Conservation (phyloP, 2,113 vertebrate genomes). For the Synchiropus splendidus region DNA sequence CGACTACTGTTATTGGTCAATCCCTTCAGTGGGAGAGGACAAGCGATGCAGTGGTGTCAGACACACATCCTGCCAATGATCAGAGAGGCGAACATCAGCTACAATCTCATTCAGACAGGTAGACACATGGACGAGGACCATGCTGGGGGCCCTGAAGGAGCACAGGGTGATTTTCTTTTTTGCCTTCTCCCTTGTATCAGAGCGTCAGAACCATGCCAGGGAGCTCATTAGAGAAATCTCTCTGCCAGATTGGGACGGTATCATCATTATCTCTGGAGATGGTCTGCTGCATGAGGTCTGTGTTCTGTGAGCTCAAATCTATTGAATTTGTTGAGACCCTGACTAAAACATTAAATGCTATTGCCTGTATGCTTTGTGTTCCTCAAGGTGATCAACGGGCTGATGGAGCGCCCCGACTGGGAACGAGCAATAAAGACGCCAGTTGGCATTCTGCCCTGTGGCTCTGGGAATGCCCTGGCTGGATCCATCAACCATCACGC, state of each 20-base stretch:
- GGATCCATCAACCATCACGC: constrained; percentile 79
- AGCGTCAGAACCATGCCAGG: constrained; percentile 80
- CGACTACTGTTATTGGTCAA: constrained; percentile 83
- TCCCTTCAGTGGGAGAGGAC: constrained; percentile 79
- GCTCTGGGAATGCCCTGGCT: constrained; percentile 84
- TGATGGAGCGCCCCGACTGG: constrained; percentile 83
- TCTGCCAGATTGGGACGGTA: constrained; percentile 80
- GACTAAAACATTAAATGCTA: no score
- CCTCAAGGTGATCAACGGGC: constrained; percentile 79
- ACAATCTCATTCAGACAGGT: constrained; percentile 90
- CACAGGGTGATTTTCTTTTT: neutral
- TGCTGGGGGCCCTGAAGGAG: neutral
- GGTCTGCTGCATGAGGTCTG: constrained; percentile 81
- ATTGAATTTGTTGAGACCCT: no score
- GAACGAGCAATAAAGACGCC: constrained; percentile 82
- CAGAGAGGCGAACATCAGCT: constrained; percentile 82
- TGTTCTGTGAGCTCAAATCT: neutral
- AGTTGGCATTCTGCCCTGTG: constrained; percentile 80
- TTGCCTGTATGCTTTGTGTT: constrained; percentile 6
- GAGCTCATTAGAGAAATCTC: constrained; percentile 77
- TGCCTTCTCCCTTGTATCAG: constrained; percentile 59
- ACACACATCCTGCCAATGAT: constrained; percentile 83
- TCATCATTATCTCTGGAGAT: constrained; percentile 80
- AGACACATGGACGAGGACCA: neutral
- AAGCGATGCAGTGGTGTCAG: constrained; percentile 82